Percentiles rank a stretch among this genome's conserved stretches.
These are phyloP conservation scores for human (Homo sapiens) DNA, from an alignment of 2,113 vertebrate genomes.

Conservation along the genomic window DNA sequence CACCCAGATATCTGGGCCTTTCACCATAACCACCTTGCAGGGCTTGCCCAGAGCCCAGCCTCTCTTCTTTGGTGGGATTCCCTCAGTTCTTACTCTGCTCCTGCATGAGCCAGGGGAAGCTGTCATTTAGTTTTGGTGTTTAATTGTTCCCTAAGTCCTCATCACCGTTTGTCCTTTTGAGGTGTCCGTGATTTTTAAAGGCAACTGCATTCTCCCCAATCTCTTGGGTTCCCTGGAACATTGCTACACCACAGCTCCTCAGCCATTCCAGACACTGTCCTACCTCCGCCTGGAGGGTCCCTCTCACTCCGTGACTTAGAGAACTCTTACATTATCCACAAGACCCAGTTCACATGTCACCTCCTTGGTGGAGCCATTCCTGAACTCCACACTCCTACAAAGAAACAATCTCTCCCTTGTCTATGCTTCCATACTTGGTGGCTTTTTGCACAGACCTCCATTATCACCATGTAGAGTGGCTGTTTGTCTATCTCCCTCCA, in stretches of 20 bases:
- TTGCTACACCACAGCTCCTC: not conserved
- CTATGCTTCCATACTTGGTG: not conserved
- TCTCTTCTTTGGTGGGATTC: not conserved
- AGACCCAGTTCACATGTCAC: not conserved
- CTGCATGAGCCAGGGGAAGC: not conserved
- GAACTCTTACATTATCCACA: not conserved
- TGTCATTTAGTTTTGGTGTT: not conserved
- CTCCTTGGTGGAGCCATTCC: not conserved
- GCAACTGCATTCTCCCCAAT: not conserved
- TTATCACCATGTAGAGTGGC: fast-evolving
- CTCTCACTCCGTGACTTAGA: not conserved
- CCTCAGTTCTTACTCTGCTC: not conserved
- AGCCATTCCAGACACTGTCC: not conserved
- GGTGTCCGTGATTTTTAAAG: not conserved
- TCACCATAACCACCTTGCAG: too few species aligned
- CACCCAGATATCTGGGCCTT: too few species aligned
- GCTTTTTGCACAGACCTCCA: not conserved
- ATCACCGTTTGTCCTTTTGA: not conserved
- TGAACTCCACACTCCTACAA: not conserved
- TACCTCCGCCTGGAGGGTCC: not conserved
- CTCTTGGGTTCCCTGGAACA: not conserved
- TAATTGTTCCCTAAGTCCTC: not conserved
- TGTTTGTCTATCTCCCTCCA: not conserved
- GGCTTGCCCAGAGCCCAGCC: not conserved
- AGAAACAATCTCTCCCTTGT: not conserved